These are phyloP conservation scores for Ranitomeya variabilis DNA, from an alignment of 2,113 vertebrate species.

Conservation along the genomic window DNA sequence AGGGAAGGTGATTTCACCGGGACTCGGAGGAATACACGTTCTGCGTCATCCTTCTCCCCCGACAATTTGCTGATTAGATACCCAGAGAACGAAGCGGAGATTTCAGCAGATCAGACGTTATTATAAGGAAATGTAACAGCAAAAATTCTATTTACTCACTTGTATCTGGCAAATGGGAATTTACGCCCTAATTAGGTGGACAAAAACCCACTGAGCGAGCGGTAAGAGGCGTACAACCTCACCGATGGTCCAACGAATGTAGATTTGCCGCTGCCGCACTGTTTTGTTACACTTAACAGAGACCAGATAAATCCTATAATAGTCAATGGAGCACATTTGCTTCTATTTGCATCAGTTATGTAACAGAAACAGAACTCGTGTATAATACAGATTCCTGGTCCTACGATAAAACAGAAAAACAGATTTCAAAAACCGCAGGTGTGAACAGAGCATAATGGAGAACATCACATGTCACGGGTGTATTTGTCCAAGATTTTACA, in stretches of 20 bases:
- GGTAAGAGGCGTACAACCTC: neutral
- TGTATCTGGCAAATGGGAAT: neutral
- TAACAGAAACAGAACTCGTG: too few relatives aligned
- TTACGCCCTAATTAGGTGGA: neutral
- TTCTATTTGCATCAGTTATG: too few relatives aligned
- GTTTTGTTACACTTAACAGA: too few relatives aligned
- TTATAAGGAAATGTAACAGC: neutral
- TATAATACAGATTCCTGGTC: too few relatives aligned
- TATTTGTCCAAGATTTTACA: too few relatives aligned
- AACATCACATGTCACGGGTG: too few relatives aligned
- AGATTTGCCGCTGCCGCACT: too few relatives aligned
- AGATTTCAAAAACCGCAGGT: too few relatives aligned
- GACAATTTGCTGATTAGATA: slow-evolving; percentile 24
- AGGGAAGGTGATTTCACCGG: slow-evolving; percentile 20
- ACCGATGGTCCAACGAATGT: neutral
- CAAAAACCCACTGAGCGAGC: neutral
- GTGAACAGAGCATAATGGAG: too few relatives aligned
- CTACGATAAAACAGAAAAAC: too few relatives aligned
- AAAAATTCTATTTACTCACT: neutral
- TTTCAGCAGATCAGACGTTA: neutral
- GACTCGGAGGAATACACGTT: neutral
- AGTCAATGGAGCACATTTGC: too few relatives aligned
- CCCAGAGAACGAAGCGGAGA: slow-evolving; percentile 2
- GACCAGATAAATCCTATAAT: too few relatives aligned
- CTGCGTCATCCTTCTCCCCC: slow-evolving; percentile 48